Base-by-base conservation (phyloP, 2,888 invertebrate genomes). In the Leptodirus hochenwartii region DNA sequence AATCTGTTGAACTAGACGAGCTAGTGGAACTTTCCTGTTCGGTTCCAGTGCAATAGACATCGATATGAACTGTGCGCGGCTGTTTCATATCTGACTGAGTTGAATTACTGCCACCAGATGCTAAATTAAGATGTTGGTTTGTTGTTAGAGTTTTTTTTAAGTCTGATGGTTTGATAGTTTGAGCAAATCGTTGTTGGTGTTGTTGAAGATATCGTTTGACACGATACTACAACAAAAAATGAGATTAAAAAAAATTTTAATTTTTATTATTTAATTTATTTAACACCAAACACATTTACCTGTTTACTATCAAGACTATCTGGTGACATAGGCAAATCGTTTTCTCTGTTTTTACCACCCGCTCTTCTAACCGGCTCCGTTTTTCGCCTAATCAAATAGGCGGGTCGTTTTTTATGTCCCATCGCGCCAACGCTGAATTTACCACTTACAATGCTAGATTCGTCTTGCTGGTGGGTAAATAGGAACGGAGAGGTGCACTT, bases 21-120 rank as follows among this genome's bases (percentile, higher is more conserved):
- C 44, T 43, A 8, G 46, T 40, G 25, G 44, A 46, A 5, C 45
- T 43, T 37, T 60, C 61, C 32, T 51, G 45, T 33, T 58, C 56
- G 1, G 74, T 71, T 2, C 71, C 75, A 1, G 75, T 75, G 44
- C 76, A 76, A 44, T 76, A 76, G 3, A 76, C 76, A 50, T 76
- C 76, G 29, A 76, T 76, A 46, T 76, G 76, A 15, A 76, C 73
- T 0, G 75, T 75, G 32, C 74, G 61, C 8, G 69, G 66, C 42
- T 61, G 62, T 28, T 42, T 42, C 1, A 49, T 40, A 37, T 52
- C 52, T 32, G 43, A 46, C 2, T 44, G 39, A 38, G 47, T 47
- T 4, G 48, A 45, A 24, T 49, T 32, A n/a, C n/a, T n/a, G n/a
- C n/a, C n/a, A n/a, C n/a, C n/a, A n/a, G n/a, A n/a, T n/a, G n/a